Evolutionary conservation across 2,113 vertebrate genomes (phyloP).

Genomic region (Triplophysa tibetana): DNA sequence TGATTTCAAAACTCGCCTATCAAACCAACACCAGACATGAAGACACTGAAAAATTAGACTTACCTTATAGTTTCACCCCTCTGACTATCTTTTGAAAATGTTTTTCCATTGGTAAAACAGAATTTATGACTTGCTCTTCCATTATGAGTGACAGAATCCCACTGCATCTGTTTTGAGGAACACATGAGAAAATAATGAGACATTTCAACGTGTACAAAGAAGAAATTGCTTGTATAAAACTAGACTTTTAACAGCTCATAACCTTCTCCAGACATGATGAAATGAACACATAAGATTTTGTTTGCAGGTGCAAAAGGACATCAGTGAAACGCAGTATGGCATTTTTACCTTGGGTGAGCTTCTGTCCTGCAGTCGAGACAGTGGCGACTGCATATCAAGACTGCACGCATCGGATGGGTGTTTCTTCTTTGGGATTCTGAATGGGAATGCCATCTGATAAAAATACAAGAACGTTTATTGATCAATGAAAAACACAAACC

Average conservation of each 20-base stretch:
- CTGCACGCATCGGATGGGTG: slow-evolving; percentile 7
- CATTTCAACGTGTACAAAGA: background rate
- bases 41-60: background rate
- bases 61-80: background rate
- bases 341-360: slow-evolving; percentile 49
- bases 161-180: slow-evolving; percentile 43
- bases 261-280: too few species aligned
- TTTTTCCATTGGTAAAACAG: slow-evolving; percentile 37
- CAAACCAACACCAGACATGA: slow-evolving; percentile 15
- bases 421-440: slow-evolving; percentile 69
- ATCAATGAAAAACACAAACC: too few species aligned
- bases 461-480: background rate
- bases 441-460: slow-evolving; percentile 60
- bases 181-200: background rate
- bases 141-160: background rate
- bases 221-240: too few species aligned
- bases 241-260: background rate
- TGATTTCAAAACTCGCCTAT: background rate
- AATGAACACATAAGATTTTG: background rate
- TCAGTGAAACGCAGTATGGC: background rate
- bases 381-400: slow-evolving; percentile 60
- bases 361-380: slow-evolving; percentile 60
- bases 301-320: background rate
- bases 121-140: slow-evolving; percentile 32
- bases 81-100: background rate